phyloP scores from a whole-genome alignment of 2,113 vertebrate genomes.

The Bufo bufo region DNA sequence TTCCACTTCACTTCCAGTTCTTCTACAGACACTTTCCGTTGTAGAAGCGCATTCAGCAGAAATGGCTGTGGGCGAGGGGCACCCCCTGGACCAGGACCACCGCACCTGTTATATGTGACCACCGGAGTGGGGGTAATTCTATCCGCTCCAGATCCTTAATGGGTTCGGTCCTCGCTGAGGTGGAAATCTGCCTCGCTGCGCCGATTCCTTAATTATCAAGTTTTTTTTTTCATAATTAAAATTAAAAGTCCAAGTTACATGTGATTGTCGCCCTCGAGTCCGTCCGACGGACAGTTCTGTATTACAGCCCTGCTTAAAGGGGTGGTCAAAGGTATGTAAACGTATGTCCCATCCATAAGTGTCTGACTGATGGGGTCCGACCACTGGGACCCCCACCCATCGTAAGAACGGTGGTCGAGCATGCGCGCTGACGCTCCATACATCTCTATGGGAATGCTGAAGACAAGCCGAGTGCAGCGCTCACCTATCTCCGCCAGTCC shows the following conservation, averaged over 20 bases:
- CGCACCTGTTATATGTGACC: constrained; percentile 35
- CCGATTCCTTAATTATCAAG: not conserved
- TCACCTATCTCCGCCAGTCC: no score
- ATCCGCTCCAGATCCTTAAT: not conserved
- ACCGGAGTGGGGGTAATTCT: constrained; percentile 24
- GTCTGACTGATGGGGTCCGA: no score
- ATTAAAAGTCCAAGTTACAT: not conserved
- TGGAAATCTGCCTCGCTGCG: constrained; percentile 13
- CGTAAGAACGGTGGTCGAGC: no score
- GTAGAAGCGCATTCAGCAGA: constrained; percentile 28
- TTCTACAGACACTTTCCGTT: not conserved
- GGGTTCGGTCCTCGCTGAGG: not conserved
- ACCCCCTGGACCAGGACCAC: constrained; percentile 12
- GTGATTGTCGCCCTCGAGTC: not conserved
- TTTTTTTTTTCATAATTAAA: not conserved
- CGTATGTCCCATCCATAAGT: no score
- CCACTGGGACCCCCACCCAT: no score
- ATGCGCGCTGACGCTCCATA: no score
- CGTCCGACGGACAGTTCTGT: not conserved
- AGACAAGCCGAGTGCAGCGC: no score
- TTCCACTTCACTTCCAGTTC: not conserved
- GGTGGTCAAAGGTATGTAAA: no score
- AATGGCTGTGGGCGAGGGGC: not conserved
- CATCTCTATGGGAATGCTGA: no score
- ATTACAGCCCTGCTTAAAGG: not conserved